Evolutionary conservation across 2,888 invertebrate species (phyloP), one percentile per base, ranked within the genome.

Genomic region (Amphipyra berbera): DNA sequence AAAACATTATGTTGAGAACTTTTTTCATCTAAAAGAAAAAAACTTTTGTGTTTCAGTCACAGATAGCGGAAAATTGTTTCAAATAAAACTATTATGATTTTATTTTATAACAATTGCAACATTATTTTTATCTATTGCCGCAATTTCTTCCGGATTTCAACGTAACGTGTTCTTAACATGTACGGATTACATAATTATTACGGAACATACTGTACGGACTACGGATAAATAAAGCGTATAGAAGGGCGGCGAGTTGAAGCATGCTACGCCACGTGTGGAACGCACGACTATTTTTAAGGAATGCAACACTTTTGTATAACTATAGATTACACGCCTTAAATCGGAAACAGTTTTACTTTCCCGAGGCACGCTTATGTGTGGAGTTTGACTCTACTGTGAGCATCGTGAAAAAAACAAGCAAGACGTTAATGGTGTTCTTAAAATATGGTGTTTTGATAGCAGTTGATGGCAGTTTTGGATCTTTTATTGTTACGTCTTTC

Each of bases 281-380:
- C 67, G 41, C 54, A 55, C 72, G 68, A 85, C 87, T 89, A 90
- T 90, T 91, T 89, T 88, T 88, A 89, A 81, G 73, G 68, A 72
- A 77, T 73, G 68, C 63, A 78, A 71, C 76, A 73, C 61, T 65
- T 69, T 68, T 52, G 54, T 59, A 45, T 45, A 69, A 49, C 56
- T 60, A 61, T 61, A 70, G 57, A 62, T 71, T 61, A 55, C 46
- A 65, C 53, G 49, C 59, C 65, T 38, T 45, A 62, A 63, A 70
- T 62, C 55, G 68, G 67, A 67, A 69, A 63, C 61, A 65, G 59
- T 62, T 68, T 69, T 62, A 68, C 57, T 60, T 60, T 50, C 52
- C 41, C 52, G 40, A 52, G 15, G 4, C 58, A 63, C 53, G 53
- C 50, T 56, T 59, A 57, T 49, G 66, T 77, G 78, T 73, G 66